Base-by-base conservation (phyloP, 2,797 vertebrate genomes). In the Florisuga fusca region DNA sequence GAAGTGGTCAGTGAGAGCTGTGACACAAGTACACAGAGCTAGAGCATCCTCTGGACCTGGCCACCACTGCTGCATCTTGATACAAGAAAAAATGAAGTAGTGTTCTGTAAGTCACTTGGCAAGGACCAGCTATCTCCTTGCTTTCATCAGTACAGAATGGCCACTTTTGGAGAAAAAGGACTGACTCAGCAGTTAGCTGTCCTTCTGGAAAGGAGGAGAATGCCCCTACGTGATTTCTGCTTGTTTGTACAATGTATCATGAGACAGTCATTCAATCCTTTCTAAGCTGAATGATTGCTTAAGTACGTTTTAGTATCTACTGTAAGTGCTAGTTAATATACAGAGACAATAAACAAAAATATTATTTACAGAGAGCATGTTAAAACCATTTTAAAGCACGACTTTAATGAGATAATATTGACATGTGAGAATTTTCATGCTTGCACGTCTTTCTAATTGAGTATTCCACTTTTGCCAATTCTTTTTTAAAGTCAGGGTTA, bases 381-480 rank as follows among this genome's bases (percentile, higher is more conserved):
- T 91, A 67, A 88, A 94, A 26, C 19, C 41, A 89, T 95, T 95
- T 84, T 92, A 93, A 95, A 96, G 89, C 51, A 85, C 67, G 57
- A 50, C 63, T 91, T 93, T 93, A 87, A 81, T 89, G 72, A 93
- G 69, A 34, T 79, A 68, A 74, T 87, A 92, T 73, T 91, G 81
- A 55, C 76, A 86, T 53, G 67, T 80, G 46, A 67, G 20, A 90
- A 54, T 87, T 93, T 76, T 84, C 33, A 78, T 64, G 76, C 67
- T 89, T 91, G 57, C 31, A 23, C 10, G 5, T 71, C 81, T 93
- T 94, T 71, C 43, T 83, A 77, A 75, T 78, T 54, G 23, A 84
- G 38, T 95, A 74, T 94, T 96, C 67, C 63, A 73, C 54, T 94
- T 96, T 82, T 87, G 84, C 86, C 91, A 74, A 57, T 86, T 90